These are phyloP conservation scores for Acanthopleura granulata DNA, from an alignment of 2,888 invertebrate species.

Conservation along the genomic window DNA sequence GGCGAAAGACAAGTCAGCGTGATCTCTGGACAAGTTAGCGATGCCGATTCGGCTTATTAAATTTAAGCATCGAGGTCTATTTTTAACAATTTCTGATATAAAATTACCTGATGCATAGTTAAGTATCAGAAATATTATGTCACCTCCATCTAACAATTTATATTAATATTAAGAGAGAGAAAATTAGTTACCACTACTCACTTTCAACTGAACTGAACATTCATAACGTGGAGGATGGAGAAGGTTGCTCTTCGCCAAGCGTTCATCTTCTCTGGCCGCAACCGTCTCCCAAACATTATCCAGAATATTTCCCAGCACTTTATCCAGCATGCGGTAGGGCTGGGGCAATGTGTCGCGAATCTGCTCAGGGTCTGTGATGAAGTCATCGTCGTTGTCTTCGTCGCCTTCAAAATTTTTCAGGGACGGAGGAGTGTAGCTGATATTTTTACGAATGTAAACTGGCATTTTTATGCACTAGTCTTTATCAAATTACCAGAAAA, in stretches of 20 bases:
- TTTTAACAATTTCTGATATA: too few species aligned
- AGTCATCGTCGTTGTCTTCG: conserved; percentile 57
- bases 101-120: too few species aligned
- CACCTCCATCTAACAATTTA: too few species aligned
- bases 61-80: too few species aligned
- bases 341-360: conserved; percentile 61
- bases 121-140: too few species aligned
- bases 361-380: conserved; percentile 62
- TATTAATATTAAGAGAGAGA: too few species aligned
- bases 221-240: conserved; percentile 57
- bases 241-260: conserved; percentile 49
- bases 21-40: too few species aligned
- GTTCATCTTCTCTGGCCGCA: conserved; percentile 47
- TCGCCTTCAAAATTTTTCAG: conserved; percentile 51
- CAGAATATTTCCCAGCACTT: conserved; percentile 51
- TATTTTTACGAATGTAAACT: conserved; percentile 57
- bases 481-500: too few species aligned
- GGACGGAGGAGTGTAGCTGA: conserved; percentile 59
- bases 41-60: too few species aligned
- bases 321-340: conserved; percentile 66
- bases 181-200: conserved; percentile 4
- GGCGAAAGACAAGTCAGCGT: too few species aligned
- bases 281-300: conserved; percentile 62
- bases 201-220: conserved; percentile 45
- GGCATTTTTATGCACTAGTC: conserved; percentile 43